Evolutionary conservation across 2,113 vertebrate genomes (phyloP).

Genomic region (Tiliqua scincoides): DNA sequence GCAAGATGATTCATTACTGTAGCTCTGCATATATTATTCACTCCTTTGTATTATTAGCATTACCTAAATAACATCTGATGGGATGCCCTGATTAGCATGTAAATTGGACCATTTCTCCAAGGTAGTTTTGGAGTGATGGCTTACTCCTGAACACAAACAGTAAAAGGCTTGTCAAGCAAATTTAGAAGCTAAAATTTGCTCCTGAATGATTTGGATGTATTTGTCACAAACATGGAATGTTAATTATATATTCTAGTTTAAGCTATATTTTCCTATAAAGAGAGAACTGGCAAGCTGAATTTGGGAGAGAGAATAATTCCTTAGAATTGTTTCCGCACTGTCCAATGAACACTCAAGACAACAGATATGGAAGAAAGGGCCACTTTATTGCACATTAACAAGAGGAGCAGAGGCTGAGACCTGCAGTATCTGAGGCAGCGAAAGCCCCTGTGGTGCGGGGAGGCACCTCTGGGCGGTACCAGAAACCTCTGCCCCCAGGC

Average conservation of each 20-base stretch:
- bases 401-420: no score
- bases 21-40: background rate
- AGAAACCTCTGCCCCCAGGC: no score
- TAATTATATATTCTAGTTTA: background rate
- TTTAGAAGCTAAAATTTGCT: background rate
- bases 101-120: background rate
- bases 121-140: background rate
- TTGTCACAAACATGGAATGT: constrained; percentile 10
- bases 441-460: no score
- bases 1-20: background rate
- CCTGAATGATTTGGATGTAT: background rate
- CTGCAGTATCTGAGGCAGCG: no score
- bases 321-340: no score
- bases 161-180: constrained; percentile 6
- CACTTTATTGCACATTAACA: no score
- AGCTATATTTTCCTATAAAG: background rate
- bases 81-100: background rate
- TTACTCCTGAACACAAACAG: constrained; percentile 17
- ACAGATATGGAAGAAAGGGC: no score
- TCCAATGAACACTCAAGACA: no score
- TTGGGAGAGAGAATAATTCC: background rate
- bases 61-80: constrained; percentile 9
- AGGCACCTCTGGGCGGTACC: no score
- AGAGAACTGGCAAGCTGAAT: background rate
- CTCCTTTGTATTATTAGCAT: constrained; percentile 10